A percentile compares a stretch with the other conserved stretches of the same genome.
These are phyloP conservation scores for Ciona savignyi DNA, from an alignment of 23 tunicate genomes.

Conservation along the genomic window DNA sequence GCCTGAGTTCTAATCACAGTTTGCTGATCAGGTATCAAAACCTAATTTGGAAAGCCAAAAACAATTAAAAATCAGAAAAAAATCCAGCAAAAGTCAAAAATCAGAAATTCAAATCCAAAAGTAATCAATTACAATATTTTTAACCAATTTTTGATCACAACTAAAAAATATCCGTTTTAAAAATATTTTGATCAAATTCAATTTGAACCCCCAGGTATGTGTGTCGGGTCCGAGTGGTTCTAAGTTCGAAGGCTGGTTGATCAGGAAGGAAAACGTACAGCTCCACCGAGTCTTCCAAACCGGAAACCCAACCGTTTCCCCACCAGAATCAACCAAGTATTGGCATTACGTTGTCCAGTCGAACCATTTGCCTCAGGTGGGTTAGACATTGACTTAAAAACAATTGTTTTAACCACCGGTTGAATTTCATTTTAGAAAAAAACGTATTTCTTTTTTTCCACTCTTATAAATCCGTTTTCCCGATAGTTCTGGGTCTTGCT, in stretches of 20 bases:
- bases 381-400: background rate
- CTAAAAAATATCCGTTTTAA: background rate
- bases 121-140: too few species aligned
- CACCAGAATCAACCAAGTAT: constrained; percentile 9
- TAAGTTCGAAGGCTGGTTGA: constrained; percentile 59
- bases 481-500: too few species aligned
- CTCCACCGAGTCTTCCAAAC: constrained; percentile 35
- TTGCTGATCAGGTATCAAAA: too few species aligned
- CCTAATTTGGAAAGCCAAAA: too few species aligned
- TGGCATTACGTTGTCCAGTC: constrained; percentile 63
- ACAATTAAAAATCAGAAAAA: too few species aligned
- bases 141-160: background rate
- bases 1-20: too few species aligned
- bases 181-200: background rate
- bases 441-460: too few species aligned
- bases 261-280: constrained; percentile 24
- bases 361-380: constrained; percentile 26
- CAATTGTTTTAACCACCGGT: too few species aligned
- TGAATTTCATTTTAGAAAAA: too few species aligned
- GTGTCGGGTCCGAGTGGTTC: constrained; percentile 57
- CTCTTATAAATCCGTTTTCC: too few species aligned
- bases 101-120: too few species aligned
- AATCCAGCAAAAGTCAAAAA: too few species aligned
- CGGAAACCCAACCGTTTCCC: background rate
- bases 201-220: constrained; percentile 32